phyloP scores from a whole-genome alignment of 2,888 invertebrate species.

The Drosophila peninsularis region DNA sequence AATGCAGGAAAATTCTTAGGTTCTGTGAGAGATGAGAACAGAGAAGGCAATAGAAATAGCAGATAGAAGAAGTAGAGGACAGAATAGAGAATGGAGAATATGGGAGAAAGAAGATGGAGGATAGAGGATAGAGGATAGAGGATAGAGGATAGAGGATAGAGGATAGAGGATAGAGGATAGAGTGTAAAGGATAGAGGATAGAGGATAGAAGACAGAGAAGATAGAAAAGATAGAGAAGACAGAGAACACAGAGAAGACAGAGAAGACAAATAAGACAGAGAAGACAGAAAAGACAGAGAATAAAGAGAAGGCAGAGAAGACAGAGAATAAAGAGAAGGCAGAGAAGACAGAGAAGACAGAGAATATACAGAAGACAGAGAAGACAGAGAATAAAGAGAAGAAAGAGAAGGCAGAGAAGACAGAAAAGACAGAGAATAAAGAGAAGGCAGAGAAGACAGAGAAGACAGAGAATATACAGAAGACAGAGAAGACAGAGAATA shows the following conservation, averaged over 20 bases:
- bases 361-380: too few relatives aligned
- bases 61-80: too few relatives aligned
- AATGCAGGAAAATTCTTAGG: constrained; percentile 3
- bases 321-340: neutral
- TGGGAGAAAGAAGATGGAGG: neutral
- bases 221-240: neutral
- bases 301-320: too few relatives aligned
- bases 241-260: neutral
- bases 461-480: neutral
- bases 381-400: neutral
- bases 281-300: too few relatives aligned
- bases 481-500: too few relatives aligned
- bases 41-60: neutral
- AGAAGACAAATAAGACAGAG: neutral
- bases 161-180: neutral
- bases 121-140: neutral
- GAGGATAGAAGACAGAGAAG: neutral
- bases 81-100: too few relatives aligned
- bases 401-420: neutral
- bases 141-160: neutral
- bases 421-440: neutral
- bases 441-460: neutral
- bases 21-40: neutral
- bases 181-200: neutral
- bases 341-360: neutral